Base-by-base conservation (phyloP, 92 coral and sea anemone species). In the Zoanthus sansibaricus region DNA sequence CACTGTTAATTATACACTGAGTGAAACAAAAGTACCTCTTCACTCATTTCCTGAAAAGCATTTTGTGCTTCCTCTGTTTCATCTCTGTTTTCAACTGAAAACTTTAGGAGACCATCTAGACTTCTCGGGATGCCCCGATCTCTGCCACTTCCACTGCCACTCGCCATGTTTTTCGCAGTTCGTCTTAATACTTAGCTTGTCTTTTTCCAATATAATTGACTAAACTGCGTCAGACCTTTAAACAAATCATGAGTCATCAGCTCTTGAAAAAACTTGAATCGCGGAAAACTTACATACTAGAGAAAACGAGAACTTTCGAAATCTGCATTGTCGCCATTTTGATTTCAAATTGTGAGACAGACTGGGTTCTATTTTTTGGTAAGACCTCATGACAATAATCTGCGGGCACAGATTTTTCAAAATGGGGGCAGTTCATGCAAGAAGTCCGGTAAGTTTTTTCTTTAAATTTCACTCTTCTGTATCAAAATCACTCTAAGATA, bases 41-140 rank as follows among this genome's bases (percentile, higher is more conserved):
- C 85, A 64, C 85, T 80, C 85, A 80, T 80, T 80, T 80, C 85
- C 66, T 80, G 58, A 67, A 80, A 80, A 66, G 85, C 59, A 46
- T 52, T 80, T 45, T 68, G 85, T 11, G 85, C 61, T 45, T 64
- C 62, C 42, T 79, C 85, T 45, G 85, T 16, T 66, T 62, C 85
- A 7, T 12, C 20, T 6, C 85, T 68, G 74, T 66, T 66, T 30
- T 79, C 85, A 49, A 79, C 85, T 62, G 85, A 79, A 49, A 79
- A 79, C 44, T 79, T 79, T 20, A 79, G 66, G 11, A 79, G 62
- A 5, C 75, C 85, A 46, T 79, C 85, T 2, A 79, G 37, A 79
- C 74, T 66, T 45, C 85, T 70, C 11, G 74, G 85, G 21, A 64
- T 56, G 16, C 74, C 58, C 3, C 1, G 17, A 14, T 64, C 46